Base-by-base conservation (phyloP, 2,113 vertebrate species). In the Otus sunia region DNA sequence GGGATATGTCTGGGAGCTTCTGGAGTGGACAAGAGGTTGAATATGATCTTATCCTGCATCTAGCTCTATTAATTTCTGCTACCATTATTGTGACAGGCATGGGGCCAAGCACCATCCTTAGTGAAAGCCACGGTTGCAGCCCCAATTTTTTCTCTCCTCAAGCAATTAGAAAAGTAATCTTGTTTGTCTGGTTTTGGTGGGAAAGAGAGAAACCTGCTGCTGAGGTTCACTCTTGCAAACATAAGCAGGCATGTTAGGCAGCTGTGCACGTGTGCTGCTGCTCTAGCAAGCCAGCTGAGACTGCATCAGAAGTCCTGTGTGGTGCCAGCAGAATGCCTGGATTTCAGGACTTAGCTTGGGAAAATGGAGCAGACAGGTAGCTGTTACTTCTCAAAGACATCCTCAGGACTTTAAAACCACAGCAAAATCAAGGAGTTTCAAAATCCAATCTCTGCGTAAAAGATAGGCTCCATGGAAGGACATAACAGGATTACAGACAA, bases 221-320 rank as follows among this genome's bases (percentile, higher is more conserved):
- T 45, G 53, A 62, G 29, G 10, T 45, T 91, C 58, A 52, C 56
- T 32, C 32, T 52, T 68, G 32, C 37, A 80, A 75, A 45, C 16
- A 11, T 6, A 22, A 62, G 53, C 19, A 11, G 1, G 22, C n/a
- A 29, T 0, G 0, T 49, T 27, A 12, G 0, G 1, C 25, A 73
- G 56, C 27, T 3, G 0, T 36, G 5, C 39, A 50, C 0, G 0
- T 4, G 8, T 41, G 15, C 72, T 56, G 7, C 5, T 6, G 25
- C 66, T 69, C n/a, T 16, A 30, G 47, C 1, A 3, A 71, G 67
- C 20, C 67, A 60, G 63, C 2, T 41, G 56, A 23, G 41, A 45
- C 10, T 15, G 11, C 23, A 5, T 3, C 32, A 15, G 23, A n/a
- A 32, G 34, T 29, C 58, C 62, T 56, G 50, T 2, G 1, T 1